Conservation (phyloP, 2,797 vertebrate genomes). For the Carcharodon carcharias region DNA sequence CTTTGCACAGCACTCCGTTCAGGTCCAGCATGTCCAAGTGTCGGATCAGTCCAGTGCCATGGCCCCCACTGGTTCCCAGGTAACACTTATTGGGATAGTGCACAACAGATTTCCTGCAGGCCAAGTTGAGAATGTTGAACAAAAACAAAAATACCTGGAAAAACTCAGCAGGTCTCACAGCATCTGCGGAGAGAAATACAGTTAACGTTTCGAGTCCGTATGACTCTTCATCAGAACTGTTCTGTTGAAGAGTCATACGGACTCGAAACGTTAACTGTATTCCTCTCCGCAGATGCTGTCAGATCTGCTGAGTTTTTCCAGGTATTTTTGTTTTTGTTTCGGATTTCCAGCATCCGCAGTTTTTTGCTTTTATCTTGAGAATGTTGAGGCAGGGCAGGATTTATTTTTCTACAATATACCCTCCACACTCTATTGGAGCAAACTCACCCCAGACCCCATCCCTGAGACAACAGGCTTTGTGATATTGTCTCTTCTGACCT, state of each 20-base stretch:
- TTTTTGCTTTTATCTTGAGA: no score
- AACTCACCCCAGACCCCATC: background rate
- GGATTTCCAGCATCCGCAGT: no score
- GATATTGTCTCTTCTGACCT: background rate
- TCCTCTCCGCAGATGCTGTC: no score
- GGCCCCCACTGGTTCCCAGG: constrained; percentile 65
- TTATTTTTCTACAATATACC: background rate
- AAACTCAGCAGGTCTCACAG: no score
- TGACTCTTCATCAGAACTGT: no score
- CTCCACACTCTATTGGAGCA: background rate
- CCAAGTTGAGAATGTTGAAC: background rate
- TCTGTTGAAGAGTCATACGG: no score
- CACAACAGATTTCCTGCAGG: background rate
- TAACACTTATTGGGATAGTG: constrained; percentile 45
- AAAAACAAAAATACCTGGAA: no score
- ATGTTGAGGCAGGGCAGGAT: background rate
- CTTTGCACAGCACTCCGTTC: constrained; percentile 91
- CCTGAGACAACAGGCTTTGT: background rate
- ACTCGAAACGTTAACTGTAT: no score
- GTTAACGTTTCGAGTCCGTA: no score
- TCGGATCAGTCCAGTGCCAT: constrained; percentile 63
- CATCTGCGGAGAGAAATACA: background rate
- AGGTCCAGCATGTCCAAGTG: constrained; percentile 97
- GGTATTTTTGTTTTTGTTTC: no score
- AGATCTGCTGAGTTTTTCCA: no score